Evolutionary conservation across 2,113 vertebrate species (phyloP).

Genomic region (Cynopterus brachyotis): DNA sequence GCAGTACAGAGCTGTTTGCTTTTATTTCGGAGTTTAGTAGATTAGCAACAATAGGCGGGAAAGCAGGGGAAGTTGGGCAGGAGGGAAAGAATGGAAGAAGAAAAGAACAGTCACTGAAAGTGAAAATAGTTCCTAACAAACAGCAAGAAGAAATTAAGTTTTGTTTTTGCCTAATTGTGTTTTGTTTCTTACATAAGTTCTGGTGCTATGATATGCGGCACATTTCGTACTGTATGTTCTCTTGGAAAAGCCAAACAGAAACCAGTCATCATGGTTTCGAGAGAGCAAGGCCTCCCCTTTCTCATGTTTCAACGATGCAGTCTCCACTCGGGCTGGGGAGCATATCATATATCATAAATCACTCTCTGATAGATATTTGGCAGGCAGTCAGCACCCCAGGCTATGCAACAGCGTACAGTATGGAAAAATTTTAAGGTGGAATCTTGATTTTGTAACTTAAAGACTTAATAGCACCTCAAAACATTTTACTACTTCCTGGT

Average conservation of each 20-base stretch:
- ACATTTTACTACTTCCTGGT: slow-evolving; percentile 80
- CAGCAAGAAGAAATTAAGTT: not conserved
- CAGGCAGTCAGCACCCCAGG: slow-evolving; percentile 88
- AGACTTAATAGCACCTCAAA: slow-evolving; percentile 83
- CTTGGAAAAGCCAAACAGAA: slow-evolving; percentile 87
- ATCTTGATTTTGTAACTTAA: slow-evolving; percentile 86
- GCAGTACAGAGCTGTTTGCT: slow-evolving; percentile 24
- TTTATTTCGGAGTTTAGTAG: slow-evolving; percentile 41
- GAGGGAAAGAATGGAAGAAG: not conserved
- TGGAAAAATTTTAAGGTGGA: slow-evolving; percentile 94
- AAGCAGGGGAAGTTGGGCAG: accelerated
- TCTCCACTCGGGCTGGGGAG: slow-evolving; percentile 92
- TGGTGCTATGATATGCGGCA: slow-evolving; percentile 80
- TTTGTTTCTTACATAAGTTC: slow-evolving; percentile 81
- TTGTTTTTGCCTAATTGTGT: slow-evolving; percentile 64
- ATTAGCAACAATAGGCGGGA: not conserved
- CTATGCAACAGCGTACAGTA: slow-evolving; percentile 88
- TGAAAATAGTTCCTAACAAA: not conserved
- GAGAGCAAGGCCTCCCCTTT: slow-evolving; percentile 89
- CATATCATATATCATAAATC: slow-evolving; percentile 97
- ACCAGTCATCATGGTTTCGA: slow-evolving; percentile 88
- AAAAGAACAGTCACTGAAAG: not conserved
- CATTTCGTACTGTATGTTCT: slow-evolving; percentile 83
- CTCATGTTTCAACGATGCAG: slow-evolving; percentile 95
- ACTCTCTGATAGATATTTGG: slow-evolving; percentile 96